Evolutionary conservation across 2,113 vertebrate genomes (phyloP), one percentile per base, ranked within the genome.

Genomic region (Patagioenas fasciata): DNA sequence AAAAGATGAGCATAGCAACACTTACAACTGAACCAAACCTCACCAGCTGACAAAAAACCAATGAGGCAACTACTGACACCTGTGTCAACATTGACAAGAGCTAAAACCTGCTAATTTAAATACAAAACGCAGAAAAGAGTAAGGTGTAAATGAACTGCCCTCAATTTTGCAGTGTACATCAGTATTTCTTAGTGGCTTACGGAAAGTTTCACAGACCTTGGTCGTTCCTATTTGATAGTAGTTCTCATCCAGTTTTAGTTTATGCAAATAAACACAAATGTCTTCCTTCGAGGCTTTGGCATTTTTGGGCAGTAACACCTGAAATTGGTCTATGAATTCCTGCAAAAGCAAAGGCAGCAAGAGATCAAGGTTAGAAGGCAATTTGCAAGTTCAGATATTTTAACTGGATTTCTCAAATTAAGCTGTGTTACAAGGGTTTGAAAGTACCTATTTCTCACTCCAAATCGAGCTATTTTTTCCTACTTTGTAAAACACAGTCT

Each of bases 211-310:
- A 50, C 95, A 77, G 67, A 99, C 99, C 99, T 99, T 99, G 56
- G 99, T 99, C 97, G 98, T 99, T 62, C 99, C 99, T 18, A 99
- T 99, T 97, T 99, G 99, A 97, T 98, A 99, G 54, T 98, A 99
- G 88, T 98, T 98, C 67, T 97, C 97, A 96, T 99, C 97, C 28
- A 99, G 87, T 16, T 96, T 93, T 95, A 99, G 98, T 96, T 98
- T 99, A 78, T 97, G 97, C 58, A 99, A 95, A 77, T 99, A 97
- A 50, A 95, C 89, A 9, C 97, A 95, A 84, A 99, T 99, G 58
- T 98, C 98, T 64, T 99, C 98, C 87, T 98, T 98, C 44, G 98
- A 98, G 34, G 98, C 96, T 28, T 95, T 95, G 28, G 98, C 92
- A 10, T 98, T 98, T 97, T 98, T 99, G 62, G 99, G 99, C 83